Conservation (phyloP, 37 sponge, comb jelly and placozoan genomes). For the Sycon ciliatum region DNA sequence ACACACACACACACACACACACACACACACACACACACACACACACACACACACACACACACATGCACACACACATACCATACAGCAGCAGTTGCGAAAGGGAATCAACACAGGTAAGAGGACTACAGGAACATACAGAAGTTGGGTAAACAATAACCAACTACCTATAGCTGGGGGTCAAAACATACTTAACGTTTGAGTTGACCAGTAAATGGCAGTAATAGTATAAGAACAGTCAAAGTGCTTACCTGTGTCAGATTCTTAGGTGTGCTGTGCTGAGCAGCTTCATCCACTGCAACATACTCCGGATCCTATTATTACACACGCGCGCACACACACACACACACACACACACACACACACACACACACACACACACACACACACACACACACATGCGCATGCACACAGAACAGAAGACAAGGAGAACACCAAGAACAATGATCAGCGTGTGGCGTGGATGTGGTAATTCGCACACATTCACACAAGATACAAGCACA, state of each 20-base stretch:
- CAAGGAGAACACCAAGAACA: no score
- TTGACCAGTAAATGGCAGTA: no score
- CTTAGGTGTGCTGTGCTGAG: not conserved
- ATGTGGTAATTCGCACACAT: no score
- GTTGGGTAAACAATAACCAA: no score
- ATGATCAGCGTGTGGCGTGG: no score
- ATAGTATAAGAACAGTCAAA: no score
- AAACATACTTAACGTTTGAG: no score
- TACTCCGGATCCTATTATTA: conserved; percentile 35
- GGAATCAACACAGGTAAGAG: not conserved
- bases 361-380: no score
- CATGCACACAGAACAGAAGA: not conserved
- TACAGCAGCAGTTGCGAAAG: not conserved
- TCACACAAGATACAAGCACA: no score
- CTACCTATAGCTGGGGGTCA: no score
- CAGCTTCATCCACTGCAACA: conserved; percentile 9
- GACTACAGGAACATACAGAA: conserved; percentile 19
- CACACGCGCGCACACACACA: not conserved
- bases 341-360: conserved; percentile 16
- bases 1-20: conserved; percentile 20
- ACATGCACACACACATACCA: not conserved
- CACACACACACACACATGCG: conserved; percentile 13
- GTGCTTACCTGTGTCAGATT: conserved; percentile 11
- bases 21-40: conserved; percentile 19
- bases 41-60: conserved; percentile 16